Evolutionary conservation across 2,888 invertebrate genomes (phyloP), one percentile per base, ranked within the genome.

Genomic region (Entomobrya proxima): DNA sequence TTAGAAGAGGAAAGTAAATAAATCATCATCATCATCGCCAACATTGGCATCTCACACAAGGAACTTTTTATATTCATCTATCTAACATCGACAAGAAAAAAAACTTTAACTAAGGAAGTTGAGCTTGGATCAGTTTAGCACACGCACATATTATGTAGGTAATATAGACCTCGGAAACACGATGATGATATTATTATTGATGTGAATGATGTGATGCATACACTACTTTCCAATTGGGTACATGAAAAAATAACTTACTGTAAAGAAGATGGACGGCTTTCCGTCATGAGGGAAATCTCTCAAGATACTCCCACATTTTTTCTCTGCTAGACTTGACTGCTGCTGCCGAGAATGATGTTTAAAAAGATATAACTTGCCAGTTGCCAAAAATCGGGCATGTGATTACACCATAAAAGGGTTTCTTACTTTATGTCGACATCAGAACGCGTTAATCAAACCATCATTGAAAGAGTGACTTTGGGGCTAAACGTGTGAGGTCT

Each of bases 1-100:
- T 24, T 52, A 50, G 76, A 21, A 21, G 30, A 76, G 76, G 37
- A 76, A 58, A 76, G 76, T 76, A 76, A 76, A 76, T 76, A 76
- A 76, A 76, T 76, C 76, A 76, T 76, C 58, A 76, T 58, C 40
- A 24, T 76, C n/a, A n/a, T n/a, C n/a, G n/a, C n/a, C n/a, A n/a
- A 47, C 72, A 47, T 15, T n/a, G n/a, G 67, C 47, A 9, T 47
- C 47, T 15, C n/a, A 7, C 47, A n/a, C 47, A 47, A 55, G 27
- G 30, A 74, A 52, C 35, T 50, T 69, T 69, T 40, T 37, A 40
- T 44, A 69, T 32, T 21, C 32, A 74, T 74, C 74, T 74, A 74
- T 35, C 74, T 44, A 50, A 21, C 50, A 52, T 74, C 50, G 30
- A n/a, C 30, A 30, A 47, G 40, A 67, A 69, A 27, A 21, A 40